phyloP scores from a whole-genome alignment of 2,797 vertebrate species.

The Iguana delicatissima region DNA sequence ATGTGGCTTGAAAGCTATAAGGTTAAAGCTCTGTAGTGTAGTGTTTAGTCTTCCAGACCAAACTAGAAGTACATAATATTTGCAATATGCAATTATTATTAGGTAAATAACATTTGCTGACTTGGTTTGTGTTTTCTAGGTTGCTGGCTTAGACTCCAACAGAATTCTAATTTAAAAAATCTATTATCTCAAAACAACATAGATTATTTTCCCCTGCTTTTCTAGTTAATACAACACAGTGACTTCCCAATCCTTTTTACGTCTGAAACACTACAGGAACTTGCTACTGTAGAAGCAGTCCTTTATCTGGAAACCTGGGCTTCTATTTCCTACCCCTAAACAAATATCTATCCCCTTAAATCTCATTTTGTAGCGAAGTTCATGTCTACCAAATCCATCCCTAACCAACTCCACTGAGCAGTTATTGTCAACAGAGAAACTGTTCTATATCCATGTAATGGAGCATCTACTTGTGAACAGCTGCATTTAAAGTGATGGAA shows the following conservation, averaged over 20 bases:
- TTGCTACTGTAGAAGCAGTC: not conserved
- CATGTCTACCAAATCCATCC: not conserved
- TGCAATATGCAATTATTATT: not conserved
- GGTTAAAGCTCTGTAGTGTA: not conserved
- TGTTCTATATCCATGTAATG: not conserved
- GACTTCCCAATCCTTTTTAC: not conserved
- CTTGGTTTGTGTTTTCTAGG: not conserved
- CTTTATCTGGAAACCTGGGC: not conserved
- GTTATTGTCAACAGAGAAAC: not conserved
- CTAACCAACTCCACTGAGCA: not conserved
- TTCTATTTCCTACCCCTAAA: not conserved
- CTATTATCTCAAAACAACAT: not conserved
- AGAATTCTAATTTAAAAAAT: not conserved
- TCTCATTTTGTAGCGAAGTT: not conserved
- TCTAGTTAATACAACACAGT: not conserved
- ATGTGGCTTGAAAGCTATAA: not conserved
- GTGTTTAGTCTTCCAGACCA: not conserved
- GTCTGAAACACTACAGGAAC: not conserved
- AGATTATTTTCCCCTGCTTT: not conserved
- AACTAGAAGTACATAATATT: not conserved
- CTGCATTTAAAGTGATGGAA: not conserved
- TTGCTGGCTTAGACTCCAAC: not conserved
- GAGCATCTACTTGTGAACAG: not conserved
- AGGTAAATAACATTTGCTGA: not conserved
- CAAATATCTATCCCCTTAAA: not conserved